Evolutionary conservation across 2,113 vertebrate genomes (phyloP), one percentile per base, ranked within the genome.

Genomic region (Saguinus midas): DNA sequence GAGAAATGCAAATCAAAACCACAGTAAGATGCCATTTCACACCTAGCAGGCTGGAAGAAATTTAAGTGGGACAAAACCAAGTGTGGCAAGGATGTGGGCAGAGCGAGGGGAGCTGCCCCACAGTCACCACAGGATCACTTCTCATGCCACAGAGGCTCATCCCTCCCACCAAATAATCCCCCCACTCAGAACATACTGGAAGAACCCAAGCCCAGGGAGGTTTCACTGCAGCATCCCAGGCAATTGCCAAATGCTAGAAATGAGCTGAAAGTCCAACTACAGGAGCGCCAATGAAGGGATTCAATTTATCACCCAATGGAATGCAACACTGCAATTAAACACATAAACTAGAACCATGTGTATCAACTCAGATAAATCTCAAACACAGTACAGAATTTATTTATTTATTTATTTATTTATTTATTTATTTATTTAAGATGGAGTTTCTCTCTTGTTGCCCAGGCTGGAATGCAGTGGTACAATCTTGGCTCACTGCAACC

Each of bases 11-110:
- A 90, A 87, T 64, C 16, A 87, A 88, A 94, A 82, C 80, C 91
- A 35, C 48, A 64, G 88, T 21, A 45, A 87, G 55, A 76, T 40
- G 88, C 43, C 76, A 68, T 45, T 45, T 94, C 92, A 95, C 82
- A 93, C 72, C n/a, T 72, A 45, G 82, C 17, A 0, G 58, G 93
- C 43, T 92, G 84, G 52, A 73, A 66, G 57, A 61, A 57, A 72
- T 14, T 32, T 57, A 43, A 70, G n/a, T 50, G 32, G 66, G 52
- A 73, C 52, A 73, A 72, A 83, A 37, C 8, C 58, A 20, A 70
- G 21, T 2, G 32, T 9, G 43, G 48, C 43, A 20, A 55, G 58
- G 11, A n/a, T 0, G 0, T 0, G 3, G 32, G 58, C 20, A 7
- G 61, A n/a, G 37, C 1, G 0, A 2, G n/a, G 43, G 52, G 18